Evolutionary conservation across 2,888 invertebrate genomes (phyloP), one percentile per base, ranked within the genome.

Genomic region (Orgyia antiqua): DNA sequence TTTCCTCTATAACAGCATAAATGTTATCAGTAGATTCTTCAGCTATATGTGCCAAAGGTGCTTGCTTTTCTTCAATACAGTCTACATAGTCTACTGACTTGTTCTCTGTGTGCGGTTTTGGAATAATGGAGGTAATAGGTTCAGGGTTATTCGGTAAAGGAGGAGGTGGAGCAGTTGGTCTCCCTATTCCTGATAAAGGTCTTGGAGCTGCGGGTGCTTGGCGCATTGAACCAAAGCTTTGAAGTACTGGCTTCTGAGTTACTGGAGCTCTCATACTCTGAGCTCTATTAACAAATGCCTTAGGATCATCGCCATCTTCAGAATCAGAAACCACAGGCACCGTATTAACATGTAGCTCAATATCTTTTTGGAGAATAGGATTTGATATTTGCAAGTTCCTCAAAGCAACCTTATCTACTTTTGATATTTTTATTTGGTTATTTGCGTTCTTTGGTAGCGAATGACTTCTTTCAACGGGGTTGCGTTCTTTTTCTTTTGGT

Each of bases 1-100:
- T 89, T 63, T 95, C 95, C 59, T 95, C 95, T 28, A 95, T 95
- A 0, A 95, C 93, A 0, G 95, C 94, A 64, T 95, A 95, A 42
- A 95, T 95, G 57, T 94, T 95, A 58, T 95, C 95, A 8, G 86
- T 69, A 0, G 90, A 89, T 52, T 88, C 89, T 51, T 91, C 91
- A 38, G 88, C 87, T 27, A 92, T 90, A 45, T 91, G 89, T 0
- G 89, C 88, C 37, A 92, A 60, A 0, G 90, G 88, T 0, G 88
- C 84, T 13, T 89, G 88, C 24, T 88, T 86, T 40, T 93, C 90
- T 49, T 92, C 92, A 34, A 92, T 88, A 58, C 94, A 94, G 62
- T 95, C 94, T 25, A 94, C 94, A 60, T 95, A 95, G 36, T 92
- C 92, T 15, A 70, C 62, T 1, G 72, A 67, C 38, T 71, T 76